Conservation (phyloP, 2,113 vertebrate species). For the Callospermophilus lateralis region DNA sequence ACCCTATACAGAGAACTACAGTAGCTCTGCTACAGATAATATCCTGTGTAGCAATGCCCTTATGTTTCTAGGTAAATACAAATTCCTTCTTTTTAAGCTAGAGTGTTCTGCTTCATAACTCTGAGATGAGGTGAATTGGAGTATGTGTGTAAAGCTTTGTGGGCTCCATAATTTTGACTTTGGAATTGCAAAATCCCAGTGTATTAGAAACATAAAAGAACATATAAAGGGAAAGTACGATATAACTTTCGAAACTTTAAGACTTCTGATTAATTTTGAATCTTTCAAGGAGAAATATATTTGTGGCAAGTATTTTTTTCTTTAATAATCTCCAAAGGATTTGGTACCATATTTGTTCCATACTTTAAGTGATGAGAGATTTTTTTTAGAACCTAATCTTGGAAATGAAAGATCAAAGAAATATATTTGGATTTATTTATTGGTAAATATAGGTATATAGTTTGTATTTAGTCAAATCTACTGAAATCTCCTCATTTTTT, state of each 20-base stretch:
- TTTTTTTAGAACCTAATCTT: not conserved
- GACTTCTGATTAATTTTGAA: not conserved
- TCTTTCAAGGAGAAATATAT: not conserved
- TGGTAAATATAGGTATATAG: not conserved
- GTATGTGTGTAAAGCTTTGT: not conserved
- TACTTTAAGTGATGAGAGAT: not conserved
- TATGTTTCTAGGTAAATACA: conserved; percentile 16
- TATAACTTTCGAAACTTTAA: conserved; percentile 9
- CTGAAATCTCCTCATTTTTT: not conserved
- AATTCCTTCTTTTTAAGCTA: not conserved
- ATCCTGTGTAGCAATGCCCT: not conserved
- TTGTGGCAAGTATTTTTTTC: not conserved
- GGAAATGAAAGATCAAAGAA: not conserved
- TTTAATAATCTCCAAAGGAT: not conserved
- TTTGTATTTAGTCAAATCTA: conserved; percentile 17
- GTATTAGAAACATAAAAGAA: not conserved
- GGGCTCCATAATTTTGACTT: not conserved
- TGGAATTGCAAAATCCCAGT: not conserved
- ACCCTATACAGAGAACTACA: not conserved
- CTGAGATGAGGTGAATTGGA: not conserved
- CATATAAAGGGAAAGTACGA: conserved; percentile 30
- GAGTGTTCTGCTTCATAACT: not conserved
- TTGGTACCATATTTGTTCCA: not conserved
- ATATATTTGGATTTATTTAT: conserved; percentile 2
- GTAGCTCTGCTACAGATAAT: not conserved